Evolutionary conservation across 1,140 invertebrate genomes (phyloP).

Genomic region (Calliphora vicina): DNA sequence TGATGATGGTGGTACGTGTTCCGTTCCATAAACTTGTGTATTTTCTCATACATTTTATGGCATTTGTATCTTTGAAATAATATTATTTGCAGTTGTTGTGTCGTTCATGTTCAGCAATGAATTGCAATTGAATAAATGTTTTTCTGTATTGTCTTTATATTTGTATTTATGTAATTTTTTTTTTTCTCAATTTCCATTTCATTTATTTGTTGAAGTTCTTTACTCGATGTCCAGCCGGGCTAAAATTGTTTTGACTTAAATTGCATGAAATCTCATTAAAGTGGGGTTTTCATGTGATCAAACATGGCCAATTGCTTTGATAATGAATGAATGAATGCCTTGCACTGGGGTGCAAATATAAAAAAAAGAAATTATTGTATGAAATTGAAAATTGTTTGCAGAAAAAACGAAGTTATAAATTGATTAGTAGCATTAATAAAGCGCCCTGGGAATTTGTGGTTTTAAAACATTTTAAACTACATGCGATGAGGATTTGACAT

Average conservation of each 20-base stretch:
- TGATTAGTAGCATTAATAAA: too few species aligned
- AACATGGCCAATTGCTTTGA: background rate
- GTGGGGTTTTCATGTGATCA: conserved; percentile 24
- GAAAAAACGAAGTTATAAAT: too few species aligned
- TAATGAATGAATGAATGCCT: conserved; percentile 5
- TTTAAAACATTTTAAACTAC: too few species aligned
- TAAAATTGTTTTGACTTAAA: conserved; percentile 35
- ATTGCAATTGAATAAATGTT: conserved; percentile 24
- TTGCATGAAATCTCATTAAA: conserved; percentile 35
- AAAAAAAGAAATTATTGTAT: background rate
- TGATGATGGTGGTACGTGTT: background rate
- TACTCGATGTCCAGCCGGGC: conserved; percentile 15
- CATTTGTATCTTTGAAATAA: background rate
- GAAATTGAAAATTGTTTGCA: background rate
- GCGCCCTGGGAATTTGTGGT: too few species aligned
- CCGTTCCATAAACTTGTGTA: background rate
- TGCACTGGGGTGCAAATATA: conserved; percentile 8
- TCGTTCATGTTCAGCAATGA: background rate
- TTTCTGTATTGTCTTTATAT: conserved; percentile 24
- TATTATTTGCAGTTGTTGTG: background rate
- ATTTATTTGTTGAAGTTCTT: background rate
- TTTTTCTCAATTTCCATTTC: background rate
- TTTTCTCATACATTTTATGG: background rate
- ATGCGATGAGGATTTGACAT: too few species aligned
- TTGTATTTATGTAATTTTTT: too few species aligned